Conservation (phyloP, 1,140 invertebrate genomes). For the Drosophila ironensis region DNA sequence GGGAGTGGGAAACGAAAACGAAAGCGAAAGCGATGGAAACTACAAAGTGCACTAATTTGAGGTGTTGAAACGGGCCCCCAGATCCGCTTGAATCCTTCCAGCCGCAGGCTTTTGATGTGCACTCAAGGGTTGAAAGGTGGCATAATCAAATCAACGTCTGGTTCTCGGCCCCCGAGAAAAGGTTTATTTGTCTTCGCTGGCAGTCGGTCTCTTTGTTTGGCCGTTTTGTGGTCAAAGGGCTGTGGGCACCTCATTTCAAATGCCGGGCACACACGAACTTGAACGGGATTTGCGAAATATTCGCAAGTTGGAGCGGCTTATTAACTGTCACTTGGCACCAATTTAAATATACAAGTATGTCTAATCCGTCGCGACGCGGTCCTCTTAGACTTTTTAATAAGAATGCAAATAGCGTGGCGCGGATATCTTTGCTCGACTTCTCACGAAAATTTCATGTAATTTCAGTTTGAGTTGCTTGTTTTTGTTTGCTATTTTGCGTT, state of each 20-base stretch:
- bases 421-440: constrained; percentile 3
- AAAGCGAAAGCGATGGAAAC: constrained; percentile 48
- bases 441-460: constrained; percentile 33
- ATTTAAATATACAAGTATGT: constrained; percentile 71
- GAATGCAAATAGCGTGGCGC: constrained; percentile 59
- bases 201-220: constrained; percentile 24
- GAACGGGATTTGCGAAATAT: constrained; percentile 7
- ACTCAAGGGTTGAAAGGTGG: constrained; percentile 64
- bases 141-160: constrained; percentile 68
- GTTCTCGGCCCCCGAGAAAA: not conserved
- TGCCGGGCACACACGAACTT: constrained; percentile 31
- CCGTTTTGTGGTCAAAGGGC: constrained; percentile 13
- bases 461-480: constrained; percentile 38
- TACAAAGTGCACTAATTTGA: constrained; percentile 78
- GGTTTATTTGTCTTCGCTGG: not conserved
- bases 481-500: constrained; percentile 43
- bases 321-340: constrained; percentile 57
- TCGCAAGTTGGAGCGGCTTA: constrained; percentile 22
- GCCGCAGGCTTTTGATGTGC: constrained; percentile 68
- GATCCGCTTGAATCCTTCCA: too few species aligned
- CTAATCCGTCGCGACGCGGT: constrained; percentile 47
- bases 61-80: constrained; percentile 62
- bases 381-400: constrained; percentile 68
- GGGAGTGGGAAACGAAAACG: not conserved
- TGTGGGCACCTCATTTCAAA: constrained; percentile 35